A percentile compares a stretch with the other conserved stretches of the same genome.
Evolutionary conservation across 2,797 vertebrate genomes (phyloP).

Genomic region (Gobio occitaniae): DNA sequence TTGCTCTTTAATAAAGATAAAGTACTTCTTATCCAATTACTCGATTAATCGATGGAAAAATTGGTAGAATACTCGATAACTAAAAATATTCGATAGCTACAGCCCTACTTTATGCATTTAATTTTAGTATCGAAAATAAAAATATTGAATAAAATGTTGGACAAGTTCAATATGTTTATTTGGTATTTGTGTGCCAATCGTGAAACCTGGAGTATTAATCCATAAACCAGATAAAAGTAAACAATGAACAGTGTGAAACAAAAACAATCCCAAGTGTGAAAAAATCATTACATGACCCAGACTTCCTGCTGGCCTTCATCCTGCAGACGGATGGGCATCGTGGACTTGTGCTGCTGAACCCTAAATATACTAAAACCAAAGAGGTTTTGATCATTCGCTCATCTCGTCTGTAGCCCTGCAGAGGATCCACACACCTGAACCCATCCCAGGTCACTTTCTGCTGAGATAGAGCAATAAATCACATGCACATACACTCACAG

Average conservation of each 20-base stretch:
- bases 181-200: not conserved
- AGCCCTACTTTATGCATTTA: not conserved
- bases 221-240: not conserved
- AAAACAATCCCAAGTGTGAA: not conserved
- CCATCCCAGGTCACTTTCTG: not conserved
- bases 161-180: not conserved
- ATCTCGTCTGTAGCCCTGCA: not conserved
- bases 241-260: not conserved
- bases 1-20: no score
- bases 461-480: conserved; percentile 23
- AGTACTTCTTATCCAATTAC: no score
- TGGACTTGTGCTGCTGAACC: not conserved
- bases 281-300: not conserved
- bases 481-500: conserved; percentile 26
- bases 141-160: not conserved
- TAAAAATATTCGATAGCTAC: no score
- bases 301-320: not conserved
- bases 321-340: not conserved
- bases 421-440: conserved; percentile 12
- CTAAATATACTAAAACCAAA: not conserved
- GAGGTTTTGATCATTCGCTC: not conserved
- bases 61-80: no score
- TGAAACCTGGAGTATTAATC: not conserved
- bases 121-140: not conserved
- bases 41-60: no score